A percentile compares a stretch with the other conserved stretches of the same genome.
Evolutionary conservation across 2,797 vertebrate genomes (phyloP).

Genomic region (Anas acuta): DNA sequence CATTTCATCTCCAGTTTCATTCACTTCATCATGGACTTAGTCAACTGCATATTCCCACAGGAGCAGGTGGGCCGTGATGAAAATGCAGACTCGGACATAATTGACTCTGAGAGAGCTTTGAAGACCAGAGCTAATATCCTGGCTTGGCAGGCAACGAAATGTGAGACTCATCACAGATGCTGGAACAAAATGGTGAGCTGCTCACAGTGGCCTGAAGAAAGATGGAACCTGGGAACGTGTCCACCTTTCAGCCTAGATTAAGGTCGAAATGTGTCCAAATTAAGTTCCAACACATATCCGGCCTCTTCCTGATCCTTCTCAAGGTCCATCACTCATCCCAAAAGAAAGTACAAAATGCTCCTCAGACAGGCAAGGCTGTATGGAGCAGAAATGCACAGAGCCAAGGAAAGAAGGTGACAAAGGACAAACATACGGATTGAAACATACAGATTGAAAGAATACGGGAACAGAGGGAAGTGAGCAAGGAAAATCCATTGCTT

Average conservation of each 20-base stretch:
- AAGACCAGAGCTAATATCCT: constrained; percentile 17
- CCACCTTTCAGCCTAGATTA: not conserved
- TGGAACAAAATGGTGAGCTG: not conserved
- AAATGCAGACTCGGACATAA: constrained; percentile 23
- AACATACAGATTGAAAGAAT: not conserved
- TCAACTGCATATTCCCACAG: not conserved
- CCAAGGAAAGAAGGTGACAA: not conserved
- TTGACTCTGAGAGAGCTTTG: constrained; percentile 10
- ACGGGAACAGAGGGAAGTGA: not conserved
- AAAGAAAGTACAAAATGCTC: not conserved
- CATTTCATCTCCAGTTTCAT: constrained; percentile 2
- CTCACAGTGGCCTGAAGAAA: not conserved
- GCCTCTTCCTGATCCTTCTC: not conserved
- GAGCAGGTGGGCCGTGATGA: not conserved
- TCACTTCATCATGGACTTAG: constrained; percentile 30
- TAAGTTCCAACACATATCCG: not conserved
- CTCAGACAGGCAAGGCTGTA: not conserved
- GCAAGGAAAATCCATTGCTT: not conserved
- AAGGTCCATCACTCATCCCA: not conserved
- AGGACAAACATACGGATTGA: not conserved
- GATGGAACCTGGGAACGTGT: not conserved
- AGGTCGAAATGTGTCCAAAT: not conserved
- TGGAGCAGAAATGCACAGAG: not conserved
- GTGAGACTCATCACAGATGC: accelerated
- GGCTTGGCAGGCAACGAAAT: not conserved